A percentile compares a stretch with the other conserved stretches of the same genome.
Evolutionary conservation across 2,888 invertebrate genomes (phyloP).

Genomic region (Steromphala cineraria): DNA sequence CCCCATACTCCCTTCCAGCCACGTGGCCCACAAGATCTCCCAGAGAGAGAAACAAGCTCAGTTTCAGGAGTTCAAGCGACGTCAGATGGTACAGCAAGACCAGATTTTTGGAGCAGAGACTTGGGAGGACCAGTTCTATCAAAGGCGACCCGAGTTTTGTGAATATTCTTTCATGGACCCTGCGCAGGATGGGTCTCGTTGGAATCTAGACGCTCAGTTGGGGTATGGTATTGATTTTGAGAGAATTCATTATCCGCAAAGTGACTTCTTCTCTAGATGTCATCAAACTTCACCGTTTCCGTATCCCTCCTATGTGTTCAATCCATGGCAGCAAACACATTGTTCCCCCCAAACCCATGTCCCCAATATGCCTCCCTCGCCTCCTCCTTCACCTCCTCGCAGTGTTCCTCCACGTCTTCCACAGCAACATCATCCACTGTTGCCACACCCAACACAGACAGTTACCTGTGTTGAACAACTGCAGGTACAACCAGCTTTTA

Average conservation of each 20-base stretch:
- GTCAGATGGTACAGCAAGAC: conserved; percentile 37
- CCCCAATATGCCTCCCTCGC: conserved; percentile 50
- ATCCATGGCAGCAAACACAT: too few species aligned
- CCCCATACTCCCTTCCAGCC: conserved; percentile 64
- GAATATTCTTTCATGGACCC: background rate
- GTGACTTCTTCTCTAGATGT: background rate
- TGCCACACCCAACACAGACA: background rate
- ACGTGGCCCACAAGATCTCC: conserved; percentile 54
- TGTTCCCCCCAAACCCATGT: background rate
- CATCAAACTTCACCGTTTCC: background rate
- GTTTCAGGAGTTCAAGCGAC: conserved; percentile 50
- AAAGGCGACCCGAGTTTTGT: too few species aligned
- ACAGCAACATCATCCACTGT: background rate
- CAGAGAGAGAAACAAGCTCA: conserved; percentile 56
- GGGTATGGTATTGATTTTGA: background rate
- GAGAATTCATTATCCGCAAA: background rate
- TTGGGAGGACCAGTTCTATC: background rate
- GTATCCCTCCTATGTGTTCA: too few species aligned
- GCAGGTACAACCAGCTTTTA: too few species aligned
- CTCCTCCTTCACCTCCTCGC: conserved; percentile 45
- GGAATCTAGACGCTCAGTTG: background rate
- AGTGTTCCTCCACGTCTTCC: background rate
- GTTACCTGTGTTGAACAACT: too few species aligned
- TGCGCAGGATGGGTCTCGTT: background rate
- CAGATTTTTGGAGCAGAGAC: background rate